Evolutionary conservation across 2,888 invertebrate species (phyloP).

Genomic region (Chymomyza caudatula): DNA sequence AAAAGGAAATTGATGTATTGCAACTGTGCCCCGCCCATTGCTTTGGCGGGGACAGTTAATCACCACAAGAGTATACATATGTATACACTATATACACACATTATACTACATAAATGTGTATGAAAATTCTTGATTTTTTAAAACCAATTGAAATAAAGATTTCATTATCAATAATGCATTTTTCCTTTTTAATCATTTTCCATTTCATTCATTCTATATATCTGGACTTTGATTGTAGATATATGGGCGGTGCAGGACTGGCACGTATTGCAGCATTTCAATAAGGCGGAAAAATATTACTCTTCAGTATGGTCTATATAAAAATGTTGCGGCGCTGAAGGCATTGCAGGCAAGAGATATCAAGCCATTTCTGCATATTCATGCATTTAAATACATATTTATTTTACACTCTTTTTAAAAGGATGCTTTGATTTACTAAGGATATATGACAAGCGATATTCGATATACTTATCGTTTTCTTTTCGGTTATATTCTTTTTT

Average conservation of each 20-base stretch:
- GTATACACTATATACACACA: not conserved
- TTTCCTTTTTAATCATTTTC: not conserved
- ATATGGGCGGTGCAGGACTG: slow-evolving; percentile 14
- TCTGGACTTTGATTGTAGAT: slow-evolving; percentile 36
- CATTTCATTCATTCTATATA: not conserved
- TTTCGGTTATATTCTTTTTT: no score
- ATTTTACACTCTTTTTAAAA: slow-evolving; percentile 19
- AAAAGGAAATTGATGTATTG: not conserved
- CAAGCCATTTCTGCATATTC: slow-evolving; percentile 18
- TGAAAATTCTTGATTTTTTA: slow-evolving; percentile 27
- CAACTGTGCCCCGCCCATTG: no score
- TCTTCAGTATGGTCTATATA: slow-evolving; percentile 33
- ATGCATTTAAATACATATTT: not conserved
- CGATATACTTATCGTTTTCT: no score
- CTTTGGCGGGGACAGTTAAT: not conserved
- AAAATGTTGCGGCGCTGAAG: not conserved
- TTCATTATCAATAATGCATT: slow-evolving; percentile 45
- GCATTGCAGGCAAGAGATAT: not conserved
- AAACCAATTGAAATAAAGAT: slow-evolving; percentile 53
- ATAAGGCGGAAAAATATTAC: slow-evolving; percentile 38
- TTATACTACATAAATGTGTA: not conserved
- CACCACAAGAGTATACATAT: no score
- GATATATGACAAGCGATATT: no score
- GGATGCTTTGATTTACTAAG: slow-evolving; percentile 30
- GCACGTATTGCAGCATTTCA: slow-evolving; percentile 12